phyloP scores from a whole-genome alignment of 2,113 vertebrate species.

The Anseranas semipalmata region DNA sequence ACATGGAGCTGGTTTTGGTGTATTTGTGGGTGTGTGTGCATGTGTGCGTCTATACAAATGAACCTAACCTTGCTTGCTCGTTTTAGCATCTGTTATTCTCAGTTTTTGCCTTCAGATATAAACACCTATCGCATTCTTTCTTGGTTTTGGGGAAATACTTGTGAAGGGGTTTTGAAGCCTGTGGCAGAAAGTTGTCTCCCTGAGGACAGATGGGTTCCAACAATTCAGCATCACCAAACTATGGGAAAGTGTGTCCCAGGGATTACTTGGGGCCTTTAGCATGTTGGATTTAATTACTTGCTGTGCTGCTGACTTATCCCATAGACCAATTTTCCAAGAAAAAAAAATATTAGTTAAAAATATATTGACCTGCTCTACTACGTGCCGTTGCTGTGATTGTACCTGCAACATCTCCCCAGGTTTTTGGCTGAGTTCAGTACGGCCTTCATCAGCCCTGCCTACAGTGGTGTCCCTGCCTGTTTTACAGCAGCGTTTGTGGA shows the following conservation, averaged over 20 bases:
- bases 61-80: background rate
- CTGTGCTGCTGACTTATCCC: background rate
- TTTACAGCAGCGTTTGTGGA: background rate
- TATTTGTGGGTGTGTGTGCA: fast-evolving
- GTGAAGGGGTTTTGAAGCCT: background rate
- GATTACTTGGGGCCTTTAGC: background rate
- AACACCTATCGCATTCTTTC: background rate
- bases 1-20: background rate
- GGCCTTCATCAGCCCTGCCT: background rate
- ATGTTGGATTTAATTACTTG: background rate
- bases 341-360: background rate
- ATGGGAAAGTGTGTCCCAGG: background rate
- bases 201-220: background rate
- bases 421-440: background rate
- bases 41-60: background rate
- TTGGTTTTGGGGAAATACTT: background rate
- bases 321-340: background rate
- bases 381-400: background rate
- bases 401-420: background rate
- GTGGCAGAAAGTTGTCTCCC: background rate
- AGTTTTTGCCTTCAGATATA: background rate
- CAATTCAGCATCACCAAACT: background rate
- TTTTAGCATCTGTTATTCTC: background rate
- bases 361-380: background rate
- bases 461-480: background rate